phyloP scores from a whole-genome alignment of 2,797 vertebrate species.

The Tadarida brasiliensis region DNA sequence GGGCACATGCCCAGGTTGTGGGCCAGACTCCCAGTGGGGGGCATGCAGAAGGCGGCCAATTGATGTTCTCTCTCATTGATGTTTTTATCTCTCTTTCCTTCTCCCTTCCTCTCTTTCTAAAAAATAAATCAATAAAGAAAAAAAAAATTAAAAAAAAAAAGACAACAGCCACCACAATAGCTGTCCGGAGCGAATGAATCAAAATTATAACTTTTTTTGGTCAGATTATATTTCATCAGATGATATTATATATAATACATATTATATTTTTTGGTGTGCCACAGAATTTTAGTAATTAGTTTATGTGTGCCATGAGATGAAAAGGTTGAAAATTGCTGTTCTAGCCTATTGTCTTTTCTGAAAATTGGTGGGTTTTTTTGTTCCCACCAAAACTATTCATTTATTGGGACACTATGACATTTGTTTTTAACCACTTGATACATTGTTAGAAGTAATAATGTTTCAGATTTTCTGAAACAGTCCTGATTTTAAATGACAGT shows the following conservation, averaged over 20 bases:
- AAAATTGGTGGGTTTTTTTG: background rate
- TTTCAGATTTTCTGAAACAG: slow-evolving; percentile 13
- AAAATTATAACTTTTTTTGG: background rate
- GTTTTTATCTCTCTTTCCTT: too few relatives aligned
- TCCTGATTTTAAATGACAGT: slow-evolving; percentile 22
- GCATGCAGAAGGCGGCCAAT: too few relatives aligned
- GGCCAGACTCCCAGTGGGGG: too few relatives aligned
- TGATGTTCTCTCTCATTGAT: too few relatives aligned
- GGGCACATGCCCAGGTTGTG: too few relatives aligned
- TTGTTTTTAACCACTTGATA: background rate
- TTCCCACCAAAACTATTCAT: background rate
- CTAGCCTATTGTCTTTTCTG: background rate
- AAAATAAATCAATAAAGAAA: too few relatives aligned
- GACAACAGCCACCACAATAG: background rate
- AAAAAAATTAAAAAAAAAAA: background rate
- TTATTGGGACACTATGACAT: background rate
- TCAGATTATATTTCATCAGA: background rate
- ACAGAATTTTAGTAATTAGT: background rate
- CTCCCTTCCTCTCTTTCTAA: too few relatives aligned
- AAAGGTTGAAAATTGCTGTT: background rate
- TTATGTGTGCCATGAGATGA: background rate
- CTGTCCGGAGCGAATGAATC: background rate
- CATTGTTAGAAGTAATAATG: background rate
- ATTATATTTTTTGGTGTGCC: background rate
- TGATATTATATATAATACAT: background rate